Conservation (phyloP, 2,113 vertebrate species). For the Scartelaos histophorus region DNA sequence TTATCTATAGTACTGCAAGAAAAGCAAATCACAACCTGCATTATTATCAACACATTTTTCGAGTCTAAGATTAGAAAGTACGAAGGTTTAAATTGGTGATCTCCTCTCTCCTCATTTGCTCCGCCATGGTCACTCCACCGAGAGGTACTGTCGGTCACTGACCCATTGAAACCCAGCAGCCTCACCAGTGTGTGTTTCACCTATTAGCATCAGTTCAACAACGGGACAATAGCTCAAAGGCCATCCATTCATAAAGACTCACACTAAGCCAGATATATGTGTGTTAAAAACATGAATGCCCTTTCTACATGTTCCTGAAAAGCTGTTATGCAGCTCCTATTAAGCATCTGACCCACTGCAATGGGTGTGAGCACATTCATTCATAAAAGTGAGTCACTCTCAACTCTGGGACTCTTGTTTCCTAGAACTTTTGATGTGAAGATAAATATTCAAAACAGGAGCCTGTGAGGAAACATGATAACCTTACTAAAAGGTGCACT, state of each 20-base stretch:
- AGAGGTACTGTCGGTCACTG: constrained; percentile 40
- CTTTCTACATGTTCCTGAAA: not conserved
- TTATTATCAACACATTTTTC: not conserved
- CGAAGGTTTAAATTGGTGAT: not conserved
- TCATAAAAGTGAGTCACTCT: constrained; percentile 49
- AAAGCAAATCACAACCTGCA: not conserved
- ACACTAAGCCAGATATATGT: not conserved
- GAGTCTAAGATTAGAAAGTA: not conserved
- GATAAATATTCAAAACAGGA: not conserved
- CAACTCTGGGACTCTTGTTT: constrained; percentile 21
- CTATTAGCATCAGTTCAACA: constrained; percentile 11
- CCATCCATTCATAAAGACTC: constrained; percentile 20
- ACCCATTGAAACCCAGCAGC: constrained; percentile 34
- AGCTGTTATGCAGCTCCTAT: not conserved
- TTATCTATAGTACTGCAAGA: not conserved
- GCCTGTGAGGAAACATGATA: not conserved
- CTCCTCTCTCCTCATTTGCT: constrained; percentile 20
- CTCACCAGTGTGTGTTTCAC: constrained; percentile 50
- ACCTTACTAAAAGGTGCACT: no score
- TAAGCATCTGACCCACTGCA: constrained; percentile 10
- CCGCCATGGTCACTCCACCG: constrained; percentile 45
- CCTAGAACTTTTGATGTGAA: not conserved
- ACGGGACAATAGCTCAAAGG: constrained; percentile 24
- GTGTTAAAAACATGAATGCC: constrained; percentile 3
- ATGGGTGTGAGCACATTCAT: constrained; percentile 24